Evolutionary conservation across 2,888 invertebrate species (phyloP).

Genomic region (Halocaridina rubra): DNA sequence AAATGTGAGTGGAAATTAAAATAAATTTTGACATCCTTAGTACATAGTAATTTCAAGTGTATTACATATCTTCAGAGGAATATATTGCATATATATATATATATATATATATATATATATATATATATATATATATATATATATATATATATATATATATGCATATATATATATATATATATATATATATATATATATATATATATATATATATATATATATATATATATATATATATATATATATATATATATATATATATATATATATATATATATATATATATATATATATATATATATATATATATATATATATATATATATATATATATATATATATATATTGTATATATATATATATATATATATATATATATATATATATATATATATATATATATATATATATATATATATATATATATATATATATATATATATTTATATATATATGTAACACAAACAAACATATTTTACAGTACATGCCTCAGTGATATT

Average conservation of each 20-base stretch:
- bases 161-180: not conserved
- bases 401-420: not conserved
- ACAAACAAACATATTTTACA: no score
- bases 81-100: not conserved
- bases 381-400: not conserved
- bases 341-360: not conserved
- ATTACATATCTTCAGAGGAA: not conserved
- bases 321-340: not conserved
- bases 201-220: not conserved
- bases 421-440: not conserved
- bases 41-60: not conserved
- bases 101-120: conserved; percentile 16
- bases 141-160: not conserved
- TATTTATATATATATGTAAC: not conserved
- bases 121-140: not conserved
- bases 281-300: conserved; percentile 11
- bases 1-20: no score
- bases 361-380: not conserved
- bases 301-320: conserved; percentile 14
- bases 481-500: no score
- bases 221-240: not conserved
- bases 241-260: conserved; percentile 8
- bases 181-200: not conserved
- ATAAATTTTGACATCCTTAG: not conserved
- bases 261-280: conserved; percentile 8